A percentile compares a stretch with the other conserved stretches of the same genome.
phyloP scores from a whole-genome alignment of 2,888 invertebrate genomes.

The Eudasyphora cyanicolor region DNA sequence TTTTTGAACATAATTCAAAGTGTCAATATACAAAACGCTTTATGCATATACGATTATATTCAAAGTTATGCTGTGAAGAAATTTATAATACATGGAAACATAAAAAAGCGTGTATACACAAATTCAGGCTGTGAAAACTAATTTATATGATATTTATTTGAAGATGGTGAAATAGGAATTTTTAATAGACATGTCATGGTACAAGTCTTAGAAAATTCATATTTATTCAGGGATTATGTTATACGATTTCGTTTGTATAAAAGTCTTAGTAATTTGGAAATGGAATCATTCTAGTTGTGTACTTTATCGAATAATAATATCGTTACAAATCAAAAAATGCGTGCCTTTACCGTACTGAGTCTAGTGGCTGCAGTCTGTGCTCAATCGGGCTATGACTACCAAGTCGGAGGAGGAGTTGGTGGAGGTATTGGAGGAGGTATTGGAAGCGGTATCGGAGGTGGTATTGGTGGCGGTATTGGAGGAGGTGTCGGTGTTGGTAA shows the following conservation, averaged over 20 bases:
- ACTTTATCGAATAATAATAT: not conserved
- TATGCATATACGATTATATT: no score
- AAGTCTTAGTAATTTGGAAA: not conserved
- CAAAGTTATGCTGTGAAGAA: no score
- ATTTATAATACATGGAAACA: no score
- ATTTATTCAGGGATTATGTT: not conserved
- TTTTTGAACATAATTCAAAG: no score
- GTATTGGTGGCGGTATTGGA: not conserved
- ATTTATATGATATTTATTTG: no score
- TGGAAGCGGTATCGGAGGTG: constrained; percentile 62
- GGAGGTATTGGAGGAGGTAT: not conserved
- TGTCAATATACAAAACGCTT: no score
- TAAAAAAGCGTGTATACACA: no score
- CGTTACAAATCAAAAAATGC: constrained; percentile 66
- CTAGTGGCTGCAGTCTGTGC: constrained; percentile 66
- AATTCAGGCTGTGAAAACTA: no score
- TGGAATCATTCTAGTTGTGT: not conserved
- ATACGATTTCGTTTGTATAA: not conserved
- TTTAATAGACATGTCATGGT: no score
- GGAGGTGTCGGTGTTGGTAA: not conserved
- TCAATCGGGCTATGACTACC: constrained; percentile 11
- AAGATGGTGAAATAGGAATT: no score
- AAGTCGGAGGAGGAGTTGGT: not conserved
- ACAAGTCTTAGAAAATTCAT: not conserved
- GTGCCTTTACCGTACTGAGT: constrained; percentile 64